phyloP scores from a whole-genome alignment of 2,113 vertebrate genomes.

The Enhydra lutris region DNA sequence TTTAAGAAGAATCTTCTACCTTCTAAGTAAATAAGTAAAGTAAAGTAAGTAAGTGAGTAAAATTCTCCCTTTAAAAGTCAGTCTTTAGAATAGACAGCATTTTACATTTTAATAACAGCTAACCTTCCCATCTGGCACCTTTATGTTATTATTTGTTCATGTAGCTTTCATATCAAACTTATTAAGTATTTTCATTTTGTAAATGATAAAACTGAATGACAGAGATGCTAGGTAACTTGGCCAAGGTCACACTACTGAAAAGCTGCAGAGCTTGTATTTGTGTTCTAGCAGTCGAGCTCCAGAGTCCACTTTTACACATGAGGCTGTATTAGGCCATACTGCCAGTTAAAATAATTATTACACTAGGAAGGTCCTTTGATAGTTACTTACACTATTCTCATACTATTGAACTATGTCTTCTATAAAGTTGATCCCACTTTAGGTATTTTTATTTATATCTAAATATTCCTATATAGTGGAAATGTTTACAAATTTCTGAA shows the following conservation, averaged over 20 bases:
- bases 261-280: not conserved
- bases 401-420: conserved; percentile 10
- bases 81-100: not conserved
- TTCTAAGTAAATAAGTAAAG: not conserved
- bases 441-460: conserved; percentile 40
- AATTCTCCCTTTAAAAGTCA: not conserved
- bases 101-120: conserved; percentile 1
- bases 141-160: not conserved
- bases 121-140: not conserved
- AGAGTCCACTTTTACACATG: not conserved
- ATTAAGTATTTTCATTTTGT: not conserved
- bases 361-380: not conserved
- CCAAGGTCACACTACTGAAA: not conserved
- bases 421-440: not conserved
- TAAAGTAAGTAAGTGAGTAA: not conserved
- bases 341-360: not conserved
- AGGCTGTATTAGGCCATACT: not conserved
- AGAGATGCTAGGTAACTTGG: not conserved
- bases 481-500: not conserved
- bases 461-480: not conserved
- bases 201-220: not conserved
- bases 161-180: not conserved
- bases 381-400: not conserved
- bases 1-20: not conserved
- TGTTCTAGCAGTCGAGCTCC: not conserved